These are phyloP conservation scores for Rhyacophila evoluta DNA, from an alignment of 2,888 invertebrate species.

Conservation along the genomic window DNA sequence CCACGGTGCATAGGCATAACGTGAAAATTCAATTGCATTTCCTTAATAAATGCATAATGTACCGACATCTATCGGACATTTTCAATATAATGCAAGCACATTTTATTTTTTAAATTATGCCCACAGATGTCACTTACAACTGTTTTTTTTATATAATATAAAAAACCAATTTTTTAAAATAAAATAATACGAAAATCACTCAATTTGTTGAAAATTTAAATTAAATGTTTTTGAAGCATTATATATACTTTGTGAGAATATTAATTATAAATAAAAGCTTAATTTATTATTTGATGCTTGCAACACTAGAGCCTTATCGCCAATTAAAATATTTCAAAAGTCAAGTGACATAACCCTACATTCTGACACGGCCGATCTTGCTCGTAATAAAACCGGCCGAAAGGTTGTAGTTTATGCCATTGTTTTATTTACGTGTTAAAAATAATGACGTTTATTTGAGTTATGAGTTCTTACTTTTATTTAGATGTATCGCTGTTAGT, in stretches of 20 bases:
- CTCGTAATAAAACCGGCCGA: conserved; percentile 25
- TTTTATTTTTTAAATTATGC: not conserved
- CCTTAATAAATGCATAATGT: not conserved
- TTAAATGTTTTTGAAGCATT: too few relatives aligned
- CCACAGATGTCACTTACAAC: not conserved
- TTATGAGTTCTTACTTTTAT: conserved; percentile 66
- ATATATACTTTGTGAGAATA: too few relatives aligned
- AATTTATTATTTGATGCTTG: too few relatives aligned
- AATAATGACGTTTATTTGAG: conserved; percentile 34
- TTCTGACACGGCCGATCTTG: conserved; percentile 25
- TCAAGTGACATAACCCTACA: conserved; percentile 41
- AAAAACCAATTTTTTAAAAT: too few relatives aligned
- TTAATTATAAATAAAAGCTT: too few relatives aligned
- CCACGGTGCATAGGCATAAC: not conserved
- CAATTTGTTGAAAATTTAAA: too few relatives aligned
- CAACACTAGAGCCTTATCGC: not conserved
- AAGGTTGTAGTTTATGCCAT: conserved; percentile 32
- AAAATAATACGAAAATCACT: too few relatives aligned
- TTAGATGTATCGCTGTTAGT: conserved; percentile 72
- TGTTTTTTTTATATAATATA: too few relatives aligned
- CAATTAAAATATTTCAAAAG: conserved; percentile 4
- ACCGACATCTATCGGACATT: not conserved
- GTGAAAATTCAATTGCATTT: not conserved
- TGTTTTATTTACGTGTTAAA: not conserved
- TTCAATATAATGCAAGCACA: not conserved